Conservation (phyloP, 2,888 invertebrate genomes). For the Saturnia japonica region DNA sequence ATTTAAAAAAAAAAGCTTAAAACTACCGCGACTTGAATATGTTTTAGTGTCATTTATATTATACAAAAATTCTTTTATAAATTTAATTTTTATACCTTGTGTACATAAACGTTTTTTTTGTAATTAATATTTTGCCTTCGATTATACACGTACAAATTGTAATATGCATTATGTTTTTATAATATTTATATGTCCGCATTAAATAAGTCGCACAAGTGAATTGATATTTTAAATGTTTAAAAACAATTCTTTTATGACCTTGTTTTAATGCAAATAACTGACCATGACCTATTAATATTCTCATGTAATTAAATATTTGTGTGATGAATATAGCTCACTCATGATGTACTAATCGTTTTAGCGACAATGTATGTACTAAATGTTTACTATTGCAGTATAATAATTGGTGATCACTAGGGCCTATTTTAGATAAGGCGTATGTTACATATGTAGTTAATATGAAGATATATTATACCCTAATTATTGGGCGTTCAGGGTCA, state of each 20-base stretch:
- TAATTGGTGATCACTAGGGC: not conserved
- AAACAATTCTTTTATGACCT: too few relatives aligned
- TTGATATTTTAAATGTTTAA: too few relatives aligned
- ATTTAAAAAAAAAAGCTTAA: too few relatives aligned
- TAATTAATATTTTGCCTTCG: not conserved
- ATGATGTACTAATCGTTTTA: not conserved
- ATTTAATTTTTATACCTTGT: not conserved
- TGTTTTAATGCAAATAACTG: not conserved
- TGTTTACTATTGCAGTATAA: slow-evolving; percentile 3
- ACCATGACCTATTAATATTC: not conserved
- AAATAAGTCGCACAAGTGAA: not conserved
- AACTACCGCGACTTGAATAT: too few relatives aligned
- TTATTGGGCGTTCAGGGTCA: slow-evolving; percentile 8
- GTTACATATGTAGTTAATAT: not conserved
- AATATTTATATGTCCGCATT: too few relatives aligned
- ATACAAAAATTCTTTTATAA: not conserved
- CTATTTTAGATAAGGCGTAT: not conserved
- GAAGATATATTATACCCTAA: slow-evolving; percentile 4
- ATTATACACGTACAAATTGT: not conserved
- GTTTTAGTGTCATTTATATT: too few relatives aligned
- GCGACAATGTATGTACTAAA: not conserved
- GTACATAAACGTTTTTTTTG: not conserved
- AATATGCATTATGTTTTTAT: too few relatives aligned
- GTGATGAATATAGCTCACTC: not conserved
- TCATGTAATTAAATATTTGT: not conserved